Base-by-base conservation (phyloP, 1,140 invertebrate genomes). In the Ceratosolen solmsi region DNA sequence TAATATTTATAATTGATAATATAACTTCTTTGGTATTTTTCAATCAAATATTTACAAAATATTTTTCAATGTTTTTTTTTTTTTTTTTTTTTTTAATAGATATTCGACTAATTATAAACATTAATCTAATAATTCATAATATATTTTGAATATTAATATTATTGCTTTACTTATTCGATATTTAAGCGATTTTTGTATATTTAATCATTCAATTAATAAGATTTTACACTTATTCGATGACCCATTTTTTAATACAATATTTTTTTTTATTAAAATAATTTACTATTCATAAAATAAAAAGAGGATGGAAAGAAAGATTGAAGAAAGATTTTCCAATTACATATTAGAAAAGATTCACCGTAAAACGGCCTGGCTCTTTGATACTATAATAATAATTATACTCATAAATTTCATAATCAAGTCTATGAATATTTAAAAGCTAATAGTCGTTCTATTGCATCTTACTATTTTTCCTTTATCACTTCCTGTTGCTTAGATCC, bases 351-450 rank as follows among this genome's bases (percentile, higher is more conserved):
- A 15, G n/a, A 56, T n/a, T 20, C 2, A 3, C 33, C n/a, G 70
- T 15, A 46, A 22, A 49, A n/a, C 20, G 8, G 49, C 2, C 13
- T 49, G 7, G 70, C 20, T 41, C 4, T 2, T 49, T 49, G 20
- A 46, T 46, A 46, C 13, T 46, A 41, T 17, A 9, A 56, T 51
- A 25, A 38, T 56, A 70, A 79, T 79, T 58, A 46, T 38, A 7
- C 51, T 58, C 54, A 71, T 71, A 70, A 79, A 79, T 79, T 79
- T 72, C 30, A 58, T 58, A 72, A 46, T 72, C n/a, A 15, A n/a
- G 58, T n/a, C 20, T 68, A 17, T 13, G 25, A 68, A 60, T 13
- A 36, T 1, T 11, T 27, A n/a, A 38, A 56, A 79, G n/a, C 22
- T 36, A 65, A 72, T 25, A 56, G 33, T 71, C 51, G 27, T 58